Evolutionary conservation across 1,140 invertebrate genomes (phyloP), one percentile per base, ranked within the genome.

Genomic region (Tetramorium simillimum): DNA sequence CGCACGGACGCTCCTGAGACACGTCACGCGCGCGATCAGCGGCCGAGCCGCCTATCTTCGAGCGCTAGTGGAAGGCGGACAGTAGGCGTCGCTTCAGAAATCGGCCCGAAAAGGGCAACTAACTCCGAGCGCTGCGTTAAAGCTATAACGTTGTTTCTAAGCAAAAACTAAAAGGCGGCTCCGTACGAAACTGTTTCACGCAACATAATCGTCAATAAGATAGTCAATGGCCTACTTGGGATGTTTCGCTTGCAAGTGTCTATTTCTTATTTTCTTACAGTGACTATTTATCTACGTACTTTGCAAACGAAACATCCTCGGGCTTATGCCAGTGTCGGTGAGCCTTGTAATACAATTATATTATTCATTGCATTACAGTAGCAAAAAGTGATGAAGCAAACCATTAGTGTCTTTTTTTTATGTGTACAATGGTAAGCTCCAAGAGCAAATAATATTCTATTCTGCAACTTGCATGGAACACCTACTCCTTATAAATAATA

Each of bases 271-370:
- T 51, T 62, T 49, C 43, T 33, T 76, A 28, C 24, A 63, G 28
- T n/a, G 28, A 78, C 40, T 65, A 65, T 51, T 33, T 65, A 65
- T 49, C 40, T 65, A 33, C 6, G 12, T 56, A 51, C 14, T 73
- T 21, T 86, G 73, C 63, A 88, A 88, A 88, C 86, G 77, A 86
- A 91, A 91, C 90, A 91, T 78, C 37, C 28, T 53, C 53, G 21
- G 18, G 18, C 37, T 82, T 88, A 84, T 91, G 90, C 90, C 90
- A 91, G 89, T 91, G 90, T 56, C 90, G 86, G 78, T 91, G 90
- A 90, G 58, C 77, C 70, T 86, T 72, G 18, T 65, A 78, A 78
- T 78, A 28, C 21, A 63, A 5, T 58, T 58, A 40, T 7, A 81
- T 80, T 43, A 62, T 63, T 43, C 24, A 49, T 56, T 65, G 40